Evolutionary conservation across 2,888 invertebrate genomes (phyloP), one percentile per base, ranked within the genome.

Genomic region (Ichneumoninae sp.): DNA sequence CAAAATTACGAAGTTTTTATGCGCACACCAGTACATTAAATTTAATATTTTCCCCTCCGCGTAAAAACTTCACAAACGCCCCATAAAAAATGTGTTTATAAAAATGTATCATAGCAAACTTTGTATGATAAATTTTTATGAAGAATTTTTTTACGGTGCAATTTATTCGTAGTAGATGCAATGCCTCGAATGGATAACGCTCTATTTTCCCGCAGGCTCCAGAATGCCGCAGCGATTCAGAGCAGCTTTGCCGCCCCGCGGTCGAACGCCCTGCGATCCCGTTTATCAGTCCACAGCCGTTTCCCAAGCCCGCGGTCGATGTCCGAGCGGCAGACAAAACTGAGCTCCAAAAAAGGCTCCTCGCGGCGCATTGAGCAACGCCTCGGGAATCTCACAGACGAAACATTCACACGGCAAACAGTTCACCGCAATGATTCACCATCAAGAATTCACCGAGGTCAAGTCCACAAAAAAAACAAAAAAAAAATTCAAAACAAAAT

Each of bases 171-270:
- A 10, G 0, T 8, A 10, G 10, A 40, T 40, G 2, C 10, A 40
- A 40, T 10, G 40, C 10, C 10, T 40, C 40, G 40, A 40, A 13
- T 65, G 19, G 6, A 36, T 3, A 8, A 8, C 7, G n/a, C 2
- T 10, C 10, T 52, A n/a, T 54, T 47, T n/a, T 78, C n/a, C 13
- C n/a, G 3, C 22, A 83, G 83, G 30, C 10, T 69, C 78, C 3
- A 44, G n/a, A 10, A 30, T 1, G 5, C 8, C 74, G 16, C n/a
- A 36, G 22, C 74, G 54, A 60, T 30, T 74, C 10, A 47, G 83
- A 52, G 78, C 73, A 52, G 78, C 44, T 60, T 74, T 83, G 52
- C 74, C 74, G 54, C 63, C 73, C 3, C 52, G 52, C 1, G 73
- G 66, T 50, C 68, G 44, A 68, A 47, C 73, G 19, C 78, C 77